Conservation (phyloP, 2,888 invertebrate species). For the Harpalus rufipes region DNA sequence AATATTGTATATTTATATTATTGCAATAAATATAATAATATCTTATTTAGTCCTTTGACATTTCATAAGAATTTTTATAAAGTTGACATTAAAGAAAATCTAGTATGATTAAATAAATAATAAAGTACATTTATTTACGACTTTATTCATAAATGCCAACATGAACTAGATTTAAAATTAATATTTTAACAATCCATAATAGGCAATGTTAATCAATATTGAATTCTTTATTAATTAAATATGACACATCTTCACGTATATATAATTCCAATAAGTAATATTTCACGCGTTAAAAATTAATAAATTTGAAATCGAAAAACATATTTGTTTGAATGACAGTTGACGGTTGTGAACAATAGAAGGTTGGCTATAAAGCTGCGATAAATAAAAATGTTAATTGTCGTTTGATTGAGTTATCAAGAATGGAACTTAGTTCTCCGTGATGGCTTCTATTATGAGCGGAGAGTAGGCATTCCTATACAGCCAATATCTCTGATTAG, state of each 20-base stretch:
- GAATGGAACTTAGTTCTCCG: background rate
- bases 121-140: slow-evolving; percentile 57
- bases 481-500: slow-evolving; percentile 52
- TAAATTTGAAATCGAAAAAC: background rate
- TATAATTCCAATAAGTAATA: background rate
- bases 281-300: background rate
- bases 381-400: slow-evolving; percentile 24
- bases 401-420: slow-evolving; percentile 32
- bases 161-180: slow-evolving; percentile 58
- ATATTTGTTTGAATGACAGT: background rate
- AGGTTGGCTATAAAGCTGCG: background rate
- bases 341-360: slow-evolving; percentile 18
- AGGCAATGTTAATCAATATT: background rate
- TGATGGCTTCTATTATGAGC: slow-evolving; percentile 16
- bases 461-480: background rate
- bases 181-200: slow-evolving; percentile 46
- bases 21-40: background rate
- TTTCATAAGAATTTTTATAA: background rate
- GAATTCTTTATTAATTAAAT: background rate
- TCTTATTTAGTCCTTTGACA: slow-evolving; percentile 1
- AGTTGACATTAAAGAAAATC: slow-evolving; percentile 4
- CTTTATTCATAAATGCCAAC: slow-evolving; percentile 36
- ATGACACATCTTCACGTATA: background rate
- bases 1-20: too few relatives aligned
- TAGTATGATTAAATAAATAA: slow-evolving; percentile 50